These are phyloP conservation scores for Glossophaga mutica DNA, from an alignment of 2,797 vertebrate species.

Conservation along the genomic window DNA sequence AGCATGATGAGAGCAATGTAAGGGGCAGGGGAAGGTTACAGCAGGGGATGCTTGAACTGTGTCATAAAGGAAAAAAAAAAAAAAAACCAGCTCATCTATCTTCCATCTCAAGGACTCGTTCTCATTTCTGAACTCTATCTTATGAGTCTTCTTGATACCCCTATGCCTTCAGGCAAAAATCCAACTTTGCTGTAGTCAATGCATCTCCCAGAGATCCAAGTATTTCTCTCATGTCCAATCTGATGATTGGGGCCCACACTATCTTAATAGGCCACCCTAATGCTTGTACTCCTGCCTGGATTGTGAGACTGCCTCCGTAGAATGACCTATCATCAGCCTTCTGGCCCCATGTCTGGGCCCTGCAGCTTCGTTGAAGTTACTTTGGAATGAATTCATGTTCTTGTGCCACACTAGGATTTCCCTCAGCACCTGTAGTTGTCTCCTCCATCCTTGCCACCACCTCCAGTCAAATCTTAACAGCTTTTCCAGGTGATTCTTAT, in stretches of 20 bases:
- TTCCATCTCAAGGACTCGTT: background rate
- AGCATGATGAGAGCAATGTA: accelerated
- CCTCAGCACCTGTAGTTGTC: background rate
- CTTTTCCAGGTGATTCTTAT: background rate
- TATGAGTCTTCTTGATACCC: background rate
- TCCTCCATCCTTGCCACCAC: background rate
- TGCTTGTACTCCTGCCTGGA: background rate
- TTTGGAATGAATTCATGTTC: accelerated
- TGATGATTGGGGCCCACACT: background rate
- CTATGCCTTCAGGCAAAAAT: accelerated
- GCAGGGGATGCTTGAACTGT: background rate
- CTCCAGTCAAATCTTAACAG: background rate
- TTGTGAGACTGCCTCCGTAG: background rate
- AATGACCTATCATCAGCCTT: accelerated
- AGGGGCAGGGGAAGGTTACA: background rate
- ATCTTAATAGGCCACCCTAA: background rate
- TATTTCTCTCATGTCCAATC: background rate
- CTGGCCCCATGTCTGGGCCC: no score
- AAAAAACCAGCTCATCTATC: background rate
- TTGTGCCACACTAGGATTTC: background rate
- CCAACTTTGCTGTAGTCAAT: background rate
- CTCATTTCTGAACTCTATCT: background rate
- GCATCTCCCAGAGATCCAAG: background rate
- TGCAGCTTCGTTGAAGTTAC: background rate
- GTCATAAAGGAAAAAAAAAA: background rate